A percentile compares a stretch with the other conserved stretches of the same genome.
Conservation (phyloP, 2,888 invertebrate species). For the Tenthredo distinguenda region DNA sequence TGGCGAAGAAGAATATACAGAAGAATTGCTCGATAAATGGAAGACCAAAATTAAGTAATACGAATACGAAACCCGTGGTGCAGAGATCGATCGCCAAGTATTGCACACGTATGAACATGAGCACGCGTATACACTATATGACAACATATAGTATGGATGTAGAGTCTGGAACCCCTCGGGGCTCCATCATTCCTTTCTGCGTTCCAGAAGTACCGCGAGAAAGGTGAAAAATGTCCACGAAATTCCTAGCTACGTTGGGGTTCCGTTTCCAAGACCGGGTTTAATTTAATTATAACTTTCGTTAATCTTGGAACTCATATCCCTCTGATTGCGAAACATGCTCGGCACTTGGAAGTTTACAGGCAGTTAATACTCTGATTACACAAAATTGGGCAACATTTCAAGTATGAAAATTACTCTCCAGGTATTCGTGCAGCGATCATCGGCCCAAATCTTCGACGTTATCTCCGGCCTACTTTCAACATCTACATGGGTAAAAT, state of each 20-base stretch:
- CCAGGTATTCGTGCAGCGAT: background rate
- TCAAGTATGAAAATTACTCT: background rate
- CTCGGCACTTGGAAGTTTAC: slow-evolving; percentile 19
- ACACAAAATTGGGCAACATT: slow-evolving; percentile 24
- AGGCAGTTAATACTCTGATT: slow-evolving; percentile 27
- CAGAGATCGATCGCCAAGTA: background rate
- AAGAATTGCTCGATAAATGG: background rate
- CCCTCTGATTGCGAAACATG: slow-evolving; percentile 36
- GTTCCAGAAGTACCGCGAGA: slow-evolving; percentile 36
- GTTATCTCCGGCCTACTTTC: background rate
- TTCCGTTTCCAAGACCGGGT: background rate
- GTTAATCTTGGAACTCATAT: slow-evolving; percentile 46
- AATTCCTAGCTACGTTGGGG: slow-evolving; percentile 33
- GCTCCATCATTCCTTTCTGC: slow-evolving; percentile 42
- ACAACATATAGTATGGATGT: slow-evolving; percentile 4
- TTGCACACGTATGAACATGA: background rate
- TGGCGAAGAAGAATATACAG: background rate
- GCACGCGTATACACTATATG: background rate
- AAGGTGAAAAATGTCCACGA: slow-evolving; percentile 36
- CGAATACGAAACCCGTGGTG: background rate
- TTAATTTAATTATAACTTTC: slow-evolving; percentile 50
- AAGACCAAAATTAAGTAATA: background rate
- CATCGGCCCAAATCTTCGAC: background rate
- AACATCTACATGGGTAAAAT: background rate
- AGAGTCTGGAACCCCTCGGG: background rate